phyloP scores from a whole-genome alignment of 2,113 vertebrate genomes.

The Vidua chalybeata region DNA sequence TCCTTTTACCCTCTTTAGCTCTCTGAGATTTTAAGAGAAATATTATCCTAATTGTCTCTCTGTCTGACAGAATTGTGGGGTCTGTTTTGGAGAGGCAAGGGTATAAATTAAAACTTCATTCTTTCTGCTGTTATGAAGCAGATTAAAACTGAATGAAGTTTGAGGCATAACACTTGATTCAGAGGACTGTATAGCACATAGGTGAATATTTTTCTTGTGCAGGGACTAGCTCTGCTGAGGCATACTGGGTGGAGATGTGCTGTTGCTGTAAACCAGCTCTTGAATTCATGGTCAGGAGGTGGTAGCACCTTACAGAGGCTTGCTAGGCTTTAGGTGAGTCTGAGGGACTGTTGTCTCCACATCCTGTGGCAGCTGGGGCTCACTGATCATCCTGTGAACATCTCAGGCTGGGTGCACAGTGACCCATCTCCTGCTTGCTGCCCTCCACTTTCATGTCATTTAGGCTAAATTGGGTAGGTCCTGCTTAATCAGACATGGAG shows the following conservation, averaged over 20 bases:
- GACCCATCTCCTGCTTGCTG: not conserved
- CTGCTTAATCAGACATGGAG: not conserved
- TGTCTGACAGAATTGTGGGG: not conserved
- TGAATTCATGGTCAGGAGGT: not conserved
- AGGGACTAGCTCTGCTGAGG: not conserved
- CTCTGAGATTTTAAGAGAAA: not conserved
- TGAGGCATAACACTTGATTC: not conserved
- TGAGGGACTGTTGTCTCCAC: not conserved
- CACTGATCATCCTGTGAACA: not conserved
- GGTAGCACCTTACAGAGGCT: not conserved
- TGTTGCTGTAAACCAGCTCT: not conserved
- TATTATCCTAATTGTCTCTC: not conserved
- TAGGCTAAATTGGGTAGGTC: not conserved
- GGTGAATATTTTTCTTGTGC: not conserved
- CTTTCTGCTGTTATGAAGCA: not conserved
- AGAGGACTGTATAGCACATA: not conserved
- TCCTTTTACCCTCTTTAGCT: not conserved
- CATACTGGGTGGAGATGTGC: fast-evolving
- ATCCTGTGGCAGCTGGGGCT: fast-evolving
- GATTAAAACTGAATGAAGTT: not conserved
- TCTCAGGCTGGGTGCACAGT: not conserved
- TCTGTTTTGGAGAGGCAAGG: not conserved
- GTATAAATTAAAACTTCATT: not conserved
- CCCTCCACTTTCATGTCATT: not conserved
- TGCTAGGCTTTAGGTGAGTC: not conserved